A percentile compares a stretch with the other conserved stretches of the same genome.
phyloP scores from a whole-genome alignment of 1,140 invertebrate genomes.

The Danaus melanippus region DNA sequence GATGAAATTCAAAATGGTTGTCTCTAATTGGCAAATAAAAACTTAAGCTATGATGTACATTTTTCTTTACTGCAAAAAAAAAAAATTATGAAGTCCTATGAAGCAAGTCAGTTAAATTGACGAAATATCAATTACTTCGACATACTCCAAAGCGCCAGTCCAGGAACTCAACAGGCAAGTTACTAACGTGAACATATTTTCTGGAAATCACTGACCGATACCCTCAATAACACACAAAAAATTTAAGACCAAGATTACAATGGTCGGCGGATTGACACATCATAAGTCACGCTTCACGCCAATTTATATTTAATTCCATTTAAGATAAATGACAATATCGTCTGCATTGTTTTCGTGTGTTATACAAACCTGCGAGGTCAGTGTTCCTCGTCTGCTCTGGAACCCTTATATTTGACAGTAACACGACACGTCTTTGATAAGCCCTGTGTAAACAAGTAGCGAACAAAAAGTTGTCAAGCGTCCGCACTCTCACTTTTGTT shows the following conservation, averaged over 20 bases:
- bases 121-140: too few relatives aligned
- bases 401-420: slow-evolving; percentile 23
- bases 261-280: slow-evolving; percentile 2
- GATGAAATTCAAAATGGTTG: too few relatives aligned
- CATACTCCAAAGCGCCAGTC: too few relatives aligned
- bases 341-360: slow-evolving; percentile 5
- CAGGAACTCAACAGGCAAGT: too few relatives aligned
- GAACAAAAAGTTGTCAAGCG: slow-evolving; percentile 18
- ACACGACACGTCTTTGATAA: slow-evolving; percentile 30
- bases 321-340: slow-evolving; percentile 10
- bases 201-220: slow-evolving; percentile 14
- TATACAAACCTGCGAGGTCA: slow-evolving; percentile 7
- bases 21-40: too few relatives aligned
- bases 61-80: too few relatives aligned
- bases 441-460: slow-evolving; percentile 21
- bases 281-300: neutral
- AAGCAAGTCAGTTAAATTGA: too few relatives aligned
- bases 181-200: slow-evolving; percentile 17
- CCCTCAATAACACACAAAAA: slow-evolving; percentile 13
- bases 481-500: slow-evolving; percentile 12
- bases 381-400: slow-evolving; percentile 16
- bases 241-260: neutral
- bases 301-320: slow-evolving; percentile 1
- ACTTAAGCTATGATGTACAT: too few relatives aligned
- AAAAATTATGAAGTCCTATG: too few relatives aligned